A percentile compares a stretch with the other conserved stretches of the same genome.
These are phyloP conservation scores for Charaxes varanes DNA, from an alignment of 1,140 invertebrate genomes.

Conservation along the genomic window DNA sequence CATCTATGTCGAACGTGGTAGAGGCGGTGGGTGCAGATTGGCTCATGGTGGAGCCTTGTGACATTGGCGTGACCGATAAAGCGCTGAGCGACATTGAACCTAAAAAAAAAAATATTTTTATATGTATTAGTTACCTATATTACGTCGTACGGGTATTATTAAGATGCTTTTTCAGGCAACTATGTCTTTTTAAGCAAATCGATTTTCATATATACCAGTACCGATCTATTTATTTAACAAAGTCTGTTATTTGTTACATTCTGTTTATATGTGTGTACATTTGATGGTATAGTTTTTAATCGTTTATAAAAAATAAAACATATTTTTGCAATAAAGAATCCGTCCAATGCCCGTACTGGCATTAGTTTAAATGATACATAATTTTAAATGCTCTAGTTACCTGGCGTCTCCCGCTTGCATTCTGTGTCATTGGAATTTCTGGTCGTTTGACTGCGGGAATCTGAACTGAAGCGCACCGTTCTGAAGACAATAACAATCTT, in stretches of 20 bases:
- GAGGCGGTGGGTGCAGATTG: conserved; percentile 48
- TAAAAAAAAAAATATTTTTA: conserved; percentile 14
- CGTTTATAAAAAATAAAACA: too few species aligned
- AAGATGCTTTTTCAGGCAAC: too few species aligned
- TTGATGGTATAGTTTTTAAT: too few species aligned
- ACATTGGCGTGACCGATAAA: conserved; percentile 40
- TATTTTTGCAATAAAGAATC: too few species aligned
- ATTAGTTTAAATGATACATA: too few species aligned
- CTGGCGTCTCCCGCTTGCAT: conserved; percentile 47
- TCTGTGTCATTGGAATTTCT: conserved; percentile 43
- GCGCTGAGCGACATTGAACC: conserved; percentile 57
- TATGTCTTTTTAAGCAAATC: too few species aligned
- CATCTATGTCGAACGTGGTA: conserved; percentile 36
- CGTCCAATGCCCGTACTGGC: too few species aligned
- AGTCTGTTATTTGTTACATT: too few species aligned
- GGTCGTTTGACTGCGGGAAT: conserved; percentile 49
- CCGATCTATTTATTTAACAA: too few species aligned
- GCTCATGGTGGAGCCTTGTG: conserved; percentile 44
- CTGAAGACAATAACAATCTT: conserved; percentile 31
- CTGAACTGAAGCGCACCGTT: conserved; percentile 68
- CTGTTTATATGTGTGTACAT: too few species aligned
- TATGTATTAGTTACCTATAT: neutral
- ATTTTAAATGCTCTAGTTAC: neutral
- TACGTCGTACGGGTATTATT: too few species aligned
- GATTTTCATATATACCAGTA: too few species aligned